phyloP scores from a whole-genome alignment of 1,140 invertebrate species.

The Drosophila parvula region DNA sequence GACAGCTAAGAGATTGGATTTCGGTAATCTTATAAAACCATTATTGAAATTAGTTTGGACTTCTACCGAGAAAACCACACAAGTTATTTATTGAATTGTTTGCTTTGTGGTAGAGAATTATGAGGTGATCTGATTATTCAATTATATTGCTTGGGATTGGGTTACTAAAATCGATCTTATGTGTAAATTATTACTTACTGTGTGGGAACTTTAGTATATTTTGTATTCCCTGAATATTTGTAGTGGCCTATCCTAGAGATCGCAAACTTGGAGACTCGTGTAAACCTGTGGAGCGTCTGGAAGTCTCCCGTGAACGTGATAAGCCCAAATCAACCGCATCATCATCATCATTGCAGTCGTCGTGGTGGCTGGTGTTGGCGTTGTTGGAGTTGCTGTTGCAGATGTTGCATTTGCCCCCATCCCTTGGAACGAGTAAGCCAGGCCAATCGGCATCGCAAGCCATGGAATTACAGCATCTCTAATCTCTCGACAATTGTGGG shows the following conservation, averaged over 20 bases:
- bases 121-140: constrained; percentile 21
- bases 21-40: constrained; percentile 33
- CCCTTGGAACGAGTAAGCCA: constrained; percentile 17
- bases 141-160: constrained; percentile 6
- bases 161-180: background rate
- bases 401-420: constrained; percentile 20
- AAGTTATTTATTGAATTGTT: constrained; percentile 23
- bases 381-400: constrained; percentile 49
- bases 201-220: background rate
- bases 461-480: constrained; percentile 79
- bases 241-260: background rate
- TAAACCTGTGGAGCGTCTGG: constrained; percentile 70
- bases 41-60: constrained; percentile 29
- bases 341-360: constrained; percentile 60
- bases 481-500: constrained; percentile 83
- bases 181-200: constrained; percentile 1
- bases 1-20: constrained; percentile 40
- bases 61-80: constrained; percentile 3
- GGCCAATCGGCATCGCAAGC: constrained; percentile 57
- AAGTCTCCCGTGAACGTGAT: constrained; percentile 78
- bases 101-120: background rate
- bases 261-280: constrained; percentile 35
- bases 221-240: background rate
- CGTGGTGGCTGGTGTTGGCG: constrained; percentile 48
- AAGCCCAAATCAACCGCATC: constrained; percentile 76